Evolutionary conservation across 2,797 vertebrate genomes (phyloP).

Genomic region (Pipistrellus pipistrellus): DNA sequence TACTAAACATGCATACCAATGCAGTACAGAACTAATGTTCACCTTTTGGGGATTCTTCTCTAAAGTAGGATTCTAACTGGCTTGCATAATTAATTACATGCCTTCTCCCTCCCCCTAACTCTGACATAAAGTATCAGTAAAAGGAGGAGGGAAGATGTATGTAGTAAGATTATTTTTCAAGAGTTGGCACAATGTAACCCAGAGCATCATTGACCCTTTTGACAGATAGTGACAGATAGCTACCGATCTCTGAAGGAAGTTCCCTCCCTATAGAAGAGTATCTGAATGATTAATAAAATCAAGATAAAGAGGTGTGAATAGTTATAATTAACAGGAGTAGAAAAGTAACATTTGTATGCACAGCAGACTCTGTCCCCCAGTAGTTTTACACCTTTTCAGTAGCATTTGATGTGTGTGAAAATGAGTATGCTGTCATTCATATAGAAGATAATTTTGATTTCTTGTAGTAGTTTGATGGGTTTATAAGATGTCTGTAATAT

Average conservation of each 20-base stretch:
- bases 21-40: background rate
- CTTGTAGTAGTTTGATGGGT: constrained; percentile 9
- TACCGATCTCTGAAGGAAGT: constrained; percentile 11
- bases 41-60: constrained; percentile 35
- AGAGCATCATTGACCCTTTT: background rate
- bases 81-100: background rate
- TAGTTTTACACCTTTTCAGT: constrained; percentile 1
- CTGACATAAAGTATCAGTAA: background rate
- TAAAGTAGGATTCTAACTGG: background rate
- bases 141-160: background rate
- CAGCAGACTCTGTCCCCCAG: background rate
- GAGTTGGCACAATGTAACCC: background rate
- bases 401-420: constrained; percentile 1
- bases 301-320: background rate
- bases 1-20: background rate
- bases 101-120: background rate
- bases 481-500: background rate
- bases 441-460: constrained; percentile 41
- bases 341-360: constrained; percentile 15
- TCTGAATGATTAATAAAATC: constrained; percentile 40
- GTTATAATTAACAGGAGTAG: background rate
- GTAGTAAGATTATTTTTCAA: background rate
- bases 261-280: background rate
- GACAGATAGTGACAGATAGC: background rate
- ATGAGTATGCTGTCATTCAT: background rate